Conservation (phyloP, 2,113 vertebrate genomes). For the Brachirus orientalis region DNA sequence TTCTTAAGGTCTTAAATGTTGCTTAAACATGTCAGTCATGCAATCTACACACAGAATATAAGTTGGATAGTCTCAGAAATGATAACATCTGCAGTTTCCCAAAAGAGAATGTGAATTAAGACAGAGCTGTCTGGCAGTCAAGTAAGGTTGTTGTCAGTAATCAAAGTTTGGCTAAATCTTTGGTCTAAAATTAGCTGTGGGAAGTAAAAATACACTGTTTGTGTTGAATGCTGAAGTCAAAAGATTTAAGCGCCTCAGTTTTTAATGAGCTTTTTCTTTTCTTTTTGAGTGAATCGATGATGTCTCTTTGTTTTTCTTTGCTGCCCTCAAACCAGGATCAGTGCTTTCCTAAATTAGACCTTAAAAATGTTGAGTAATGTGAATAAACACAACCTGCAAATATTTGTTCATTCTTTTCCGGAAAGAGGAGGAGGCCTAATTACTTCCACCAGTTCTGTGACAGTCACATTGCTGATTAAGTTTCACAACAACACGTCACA, state of each 20-base stretch:
- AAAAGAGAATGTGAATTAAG: slow-evolving; percentile 1
- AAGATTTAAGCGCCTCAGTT: slow-evolving; percentile 20
- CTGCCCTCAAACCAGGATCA: slow-evolving; percentile 2
- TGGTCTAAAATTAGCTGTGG: slow-evolving; percentile 58
- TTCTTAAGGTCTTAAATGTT: too few species aligned
- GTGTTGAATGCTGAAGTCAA: slow-evolving; percentile 28
- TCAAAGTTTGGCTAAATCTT: slow-evolving; percentile 34
- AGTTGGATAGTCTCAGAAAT: neutral
- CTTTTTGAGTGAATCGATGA: slow-evolving; percentile 11
- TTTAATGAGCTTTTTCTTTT: slow-evolving; percentile 22
- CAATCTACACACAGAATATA: too few species aligned
- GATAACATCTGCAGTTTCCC: slow-evolving; percentile 10
- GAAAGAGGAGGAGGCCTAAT: too few species aligned
- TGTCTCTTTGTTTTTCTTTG: slow-evolving; percentile 9
- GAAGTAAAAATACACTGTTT: slow-evolving; percentile 52
- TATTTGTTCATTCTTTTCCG: too few species aligned
- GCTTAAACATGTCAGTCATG: too few species aligned
- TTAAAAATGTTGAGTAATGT: neutral
- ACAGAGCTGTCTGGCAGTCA: neutral
- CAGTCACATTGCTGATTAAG: too few species aligned
- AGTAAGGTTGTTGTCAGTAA: slow-evolving; percentile 32
- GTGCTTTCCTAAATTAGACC: neutral
- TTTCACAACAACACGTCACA: too few species aligned
- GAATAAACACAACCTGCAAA: neutral
- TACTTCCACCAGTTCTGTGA: too few species aligned